Evolutionary conservation across 2,113 vertebrate species (phyloP).

Genomic region (Phyllostomus discolor): DNA sequence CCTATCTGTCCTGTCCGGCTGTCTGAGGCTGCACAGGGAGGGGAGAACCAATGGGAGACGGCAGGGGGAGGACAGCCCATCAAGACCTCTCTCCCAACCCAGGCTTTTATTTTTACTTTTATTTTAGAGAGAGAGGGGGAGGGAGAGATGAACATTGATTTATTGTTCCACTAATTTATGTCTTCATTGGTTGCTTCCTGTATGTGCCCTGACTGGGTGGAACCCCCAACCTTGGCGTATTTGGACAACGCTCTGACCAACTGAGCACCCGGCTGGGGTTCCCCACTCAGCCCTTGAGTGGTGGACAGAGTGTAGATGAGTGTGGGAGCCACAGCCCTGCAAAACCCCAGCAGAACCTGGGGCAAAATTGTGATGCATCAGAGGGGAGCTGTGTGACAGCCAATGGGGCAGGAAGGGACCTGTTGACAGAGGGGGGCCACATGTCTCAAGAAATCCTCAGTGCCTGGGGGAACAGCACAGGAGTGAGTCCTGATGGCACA

Average conservation of each 20-base stretch:
- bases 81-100: neutral
- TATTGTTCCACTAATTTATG: too few relatives aligned
- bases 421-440: neutral
- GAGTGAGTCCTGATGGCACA: neutral
- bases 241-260: too few relatives aligned
- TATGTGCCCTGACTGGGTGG: too few relatives aligned
- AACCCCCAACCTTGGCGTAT: too few relatives aligned
- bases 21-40: neutral
- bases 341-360: neutral
- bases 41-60: neutral
- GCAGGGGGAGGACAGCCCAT: too few relatives aligned
- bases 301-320: neutral
- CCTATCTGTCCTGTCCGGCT: neutral
- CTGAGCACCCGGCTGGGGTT: too few relatives aligned
- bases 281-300: neutral
- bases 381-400: neutral
- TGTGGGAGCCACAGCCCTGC: neutral
- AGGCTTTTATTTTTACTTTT: too few relatives aligned
- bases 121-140: too few relatives aligned
- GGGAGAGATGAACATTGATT: too few relatives aligned
- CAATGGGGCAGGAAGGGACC: too few relatives aligned
- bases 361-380: too few relatives aligned
- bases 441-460: neutral
- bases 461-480: neutral
- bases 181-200: too few relatives aligned